Percentiles rank a stretch among this genome's conserved stretches.
Evolutionary conservation across 2,113 vertebrate species (phyloP).

Genomic region (Tenrec ecaudatus): DNA sequence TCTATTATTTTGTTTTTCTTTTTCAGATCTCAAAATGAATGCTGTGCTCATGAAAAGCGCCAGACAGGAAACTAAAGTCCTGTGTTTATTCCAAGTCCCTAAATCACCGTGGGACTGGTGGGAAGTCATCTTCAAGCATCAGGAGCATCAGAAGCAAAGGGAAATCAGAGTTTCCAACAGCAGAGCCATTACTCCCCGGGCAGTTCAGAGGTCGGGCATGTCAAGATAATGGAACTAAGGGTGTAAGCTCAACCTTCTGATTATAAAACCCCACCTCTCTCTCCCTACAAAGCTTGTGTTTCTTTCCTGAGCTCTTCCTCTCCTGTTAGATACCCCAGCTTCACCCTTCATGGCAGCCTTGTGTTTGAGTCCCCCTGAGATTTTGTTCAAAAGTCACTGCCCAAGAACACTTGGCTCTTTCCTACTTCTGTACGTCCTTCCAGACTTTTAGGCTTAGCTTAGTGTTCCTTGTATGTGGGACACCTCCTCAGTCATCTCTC

Average conservation of each 20-base stretch:
- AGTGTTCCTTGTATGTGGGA: not conserved
- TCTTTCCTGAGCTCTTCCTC: not conserved
- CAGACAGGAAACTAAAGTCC: conserved; percentile 62
- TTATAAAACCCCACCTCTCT: not conserved
- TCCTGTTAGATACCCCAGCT: not conserved
- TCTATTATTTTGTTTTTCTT: conserved; percentile 69
- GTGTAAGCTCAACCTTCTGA: not conserved
- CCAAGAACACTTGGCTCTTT: not conserved
- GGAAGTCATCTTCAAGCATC: conserved; percentile 3
- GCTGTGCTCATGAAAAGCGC: conserved; percentile 37
- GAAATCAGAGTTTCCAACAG: not conserved
- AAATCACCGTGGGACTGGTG: conserved; percentile 2
- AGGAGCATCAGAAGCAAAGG: not conserved
- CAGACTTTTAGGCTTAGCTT: not conserved
- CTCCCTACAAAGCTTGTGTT: not conserved
- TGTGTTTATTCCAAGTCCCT: conserved; percentile 66
- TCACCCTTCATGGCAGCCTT: not conserved
- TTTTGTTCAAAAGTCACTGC: not conserved
- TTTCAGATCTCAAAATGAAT: conserved; percentile 68
- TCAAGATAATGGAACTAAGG: not conserved
- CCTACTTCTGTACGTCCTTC: not conserved
- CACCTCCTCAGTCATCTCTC: not conserved
- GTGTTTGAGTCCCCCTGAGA: not conserved
- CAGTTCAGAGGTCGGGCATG: not conserved
- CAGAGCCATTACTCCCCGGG: not conserved